These are phyloP conservation scores for Phthorimaea operculella DNA, from an alignment of 1,140 invertebrate genomes.

Conservation along the genomic window DNA sequence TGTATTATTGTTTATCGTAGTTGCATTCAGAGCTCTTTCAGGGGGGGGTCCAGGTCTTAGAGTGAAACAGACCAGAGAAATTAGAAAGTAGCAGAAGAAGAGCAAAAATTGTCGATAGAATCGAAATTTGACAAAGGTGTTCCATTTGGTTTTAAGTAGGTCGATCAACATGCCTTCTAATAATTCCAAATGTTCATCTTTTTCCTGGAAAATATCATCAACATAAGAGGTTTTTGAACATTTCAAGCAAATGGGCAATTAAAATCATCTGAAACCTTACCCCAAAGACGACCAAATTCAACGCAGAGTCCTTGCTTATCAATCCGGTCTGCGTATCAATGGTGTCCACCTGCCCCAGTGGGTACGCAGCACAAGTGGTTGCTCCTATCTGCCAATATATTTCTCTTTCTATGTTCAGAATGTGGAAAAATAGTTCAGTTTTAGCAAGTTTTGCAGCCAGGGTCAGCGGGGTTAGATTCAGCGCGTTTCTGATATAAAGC, in stretches of 20 bases:
- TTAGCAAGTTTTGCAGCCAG: slow-evolving; percentile 92
- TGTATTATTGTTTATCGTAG: slow-evolving; percentile 40
- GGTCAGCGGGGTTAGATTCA: slow-evolving; percentile 92
- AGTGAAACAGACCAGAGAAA: slow-evolving; percentile 88
- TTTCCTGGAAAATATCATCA: slow-evolving; percentile 73
- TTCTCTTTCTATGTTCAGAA: slow-evolving; percentile 92
- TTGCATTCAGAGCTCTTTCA: slow-evolving; percentile 43
- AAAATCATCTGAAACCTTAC: slow-evolving; percentile 73
- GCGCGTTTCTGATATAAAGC: slow-evolving; percentile 85
- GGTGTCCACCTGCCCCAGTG: slow-evolving; percentile 95
- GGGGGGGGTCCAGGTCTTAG: slow-evolving; percentile 80
- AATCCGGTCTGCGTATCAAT: slow-evolving; percentile 91
- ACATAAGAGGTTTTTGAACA: background rate
- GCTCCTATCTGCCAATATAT: slow-evolving; percentile 97
- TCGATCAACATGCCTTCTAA: slow-evolving; percentile 96
- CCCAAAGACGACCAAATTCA: slow-evolving; percentile 99
- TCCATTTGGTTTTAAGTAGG: slow-evolving; percentile 97
- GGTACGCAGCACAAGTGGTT: slow-evolving; percentile 97
- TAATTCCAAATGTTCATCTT: slow-evolving; percentile 93
- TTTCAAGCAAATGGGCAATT: no score
- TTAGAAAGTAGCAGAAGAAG: slow-evolving; percentile 89
- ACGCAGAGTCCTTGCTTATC: slow-evolving; percentile 92
- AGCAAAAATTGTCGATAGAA: slow-evolving; percentile 94
- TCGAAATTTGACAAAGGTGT: slow-evolving; percentile 94
- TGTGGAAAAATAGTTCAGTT: slow-evolving; percentile 96